phyloP scores from a whole-genome alignment of 92 coral and sea anemone species.

The Palythoa grandiflora region DNA sequence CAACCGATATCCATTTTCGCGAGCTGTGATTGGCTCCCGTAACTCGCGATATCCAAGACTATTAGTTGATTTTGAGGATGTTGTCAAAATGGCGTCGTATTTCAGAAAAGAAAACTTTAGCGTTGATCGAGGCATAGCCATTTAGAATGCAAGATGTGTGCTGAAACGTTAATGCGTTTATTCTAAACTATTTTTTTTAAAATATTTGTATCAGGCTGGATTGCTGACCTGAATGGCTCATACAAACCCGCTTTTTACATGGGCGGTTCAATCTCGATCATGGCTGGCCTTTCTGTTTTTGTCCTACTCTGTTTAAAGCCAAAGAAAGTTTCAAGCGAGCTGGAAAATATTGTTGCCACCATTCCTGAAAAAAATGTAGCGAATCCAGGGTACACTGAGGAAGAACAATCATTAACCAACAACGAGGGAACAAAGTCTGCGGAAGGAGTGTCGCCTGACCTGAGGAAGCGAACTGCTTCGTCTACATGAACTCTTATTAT shows the following conservation, averaged over 20 bases:
- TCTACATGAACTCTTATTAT: background rate
- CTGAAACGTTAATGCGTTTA: too few relatives aligned
- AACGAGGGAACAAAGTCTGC: background rate
- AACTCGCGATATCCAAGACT: too few relatives aligned
- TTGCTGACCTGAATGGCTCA: constrained; percentile 18
- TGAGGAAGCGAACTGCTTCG: background rate
- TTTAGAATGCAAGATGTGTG: too few relatives aligned
- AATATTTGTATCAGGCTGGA: constrained; percentile 18
- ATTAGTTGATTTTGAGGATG: too few relatives aligned
- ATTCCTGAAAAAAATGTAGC: background rate
- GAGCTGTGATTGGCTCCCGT: too few relatives aligned
- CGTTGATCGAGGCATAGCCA: too few relatives aligned
- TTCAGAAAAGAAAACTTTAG: too few relatives aligned
- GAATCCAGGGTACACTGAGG: background rate
- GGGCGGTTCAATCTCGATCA: background rate
- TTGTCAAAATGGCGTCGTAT: too few relatives aligned
- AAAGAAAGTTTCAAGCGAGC: background rate
- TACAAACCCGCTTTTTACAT: background rate
- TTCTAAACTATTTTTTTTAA: background rate
- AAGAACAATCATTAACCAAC: background rate
- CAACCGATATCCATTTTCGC: too few relatives aligned
- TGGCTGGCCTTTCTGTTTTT: constrained; percentile 14
- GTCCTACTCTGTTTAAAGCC: background rate
- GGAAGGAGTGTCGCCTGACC: background rate
- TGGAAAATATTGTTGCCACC: background rate